Evolutionary conservation across 2,797 vertebrate species (phyloP).

Genomic region (Clarias pachynema): DNA sequence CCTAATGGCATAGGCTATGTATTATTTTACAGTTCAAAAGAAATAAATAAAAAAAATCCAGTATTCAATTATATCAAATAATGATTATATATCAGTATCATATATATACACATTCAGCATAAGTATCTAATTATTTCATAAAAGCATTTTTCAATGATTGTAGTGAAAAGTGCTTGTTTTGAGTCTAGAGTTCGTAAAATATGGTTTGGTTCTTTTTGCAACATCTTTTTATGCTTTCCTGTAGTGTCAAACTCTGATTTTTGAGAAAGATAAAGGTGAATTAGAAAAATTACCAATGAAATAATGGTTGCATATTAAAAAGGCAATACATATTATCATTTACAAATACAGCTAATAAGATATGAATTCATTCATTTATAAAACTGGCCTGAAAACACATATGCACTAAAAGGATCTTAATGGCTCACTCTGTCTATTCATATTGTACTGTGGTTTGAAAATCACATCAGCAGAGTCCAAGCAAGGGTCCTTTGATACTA

Average conservation of each 20-base stretch:
- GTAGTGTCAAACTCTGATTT: not conserved
- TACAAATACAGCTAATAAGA: not conserved
- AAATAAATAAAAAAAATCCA: too few species aligned
- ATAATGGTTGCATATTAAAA: not conserved
- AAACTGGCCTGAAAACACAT: not conserved
- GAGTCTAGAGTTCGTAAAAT: not conserved
- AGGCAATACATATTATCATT: not conserved
- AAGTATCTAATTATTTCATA: not conserved
- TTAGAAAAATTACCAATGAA: too few species aligned
- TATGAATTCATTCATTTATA: not conserved
- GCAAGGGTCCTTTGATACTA: conserved; percentile 32
- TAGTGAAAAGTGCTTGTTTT: not conserved
- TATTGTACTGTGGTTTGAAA: conserved; percentile 19
- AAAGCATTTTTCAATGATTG: not conserved
- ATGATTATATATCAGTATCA: not conserved
- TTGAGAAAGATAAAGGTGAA: not conserved
- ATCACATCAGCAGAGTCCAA: conserved; percentile 45
- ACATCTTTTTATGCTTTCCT: too few species aligned
- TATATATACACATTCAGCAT: not conserved
- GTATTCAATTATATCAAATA: too few species aligned
- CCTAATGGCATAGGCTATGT: not conserved
- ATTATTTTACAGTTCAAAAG: too few species aligned
- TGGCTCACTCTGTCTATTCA: not conserved
- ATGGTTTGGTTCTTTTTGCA: not conserved
- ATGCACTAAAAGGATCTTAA: not conserved